Base-by-base conservation (phyloP, 2,113 vertebrate genomes). In the Raja brachyura region DNA sequence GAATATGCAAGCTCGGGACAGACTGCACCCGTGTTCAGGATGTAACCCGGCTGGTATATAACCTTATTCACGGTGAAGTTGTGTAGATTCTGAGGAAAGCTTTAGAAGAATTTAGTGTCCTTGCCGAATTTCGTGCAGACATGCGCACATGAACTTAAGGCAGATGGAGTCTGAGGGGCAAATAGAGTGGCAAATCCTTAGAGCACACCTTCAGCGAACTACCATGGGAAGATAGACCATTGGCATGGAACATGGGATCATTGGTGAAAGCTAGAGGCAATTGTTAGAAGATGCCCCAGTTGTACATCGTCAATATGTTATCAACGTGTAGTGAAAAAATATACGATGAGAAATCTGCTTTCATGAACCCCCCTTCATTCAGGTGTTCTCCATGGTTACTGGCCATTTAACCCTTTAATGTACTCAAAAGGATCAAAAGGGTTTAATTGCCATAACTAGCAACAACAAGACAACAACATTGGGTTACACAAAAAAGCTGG, bases 311-410 rank as follows among this genome's bases (percentile, higher is more conserved):
- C 39, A 90, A 90, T 90, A 90, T 68, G 63, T 90, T 90, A 90
- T 70, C 88, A 90, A 39, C 33, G 86, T 90, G 86, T 33, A 39
- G 86, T 39, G 63, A 61, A 90, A 68, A 61, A 68, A 90, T 68
- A 63, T 90, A 33, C n/a, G 61, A 16, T 90, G 63, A 90, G 88
- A 39, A 90, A 63, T 70, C 63, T 33, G 88, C 88, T 90, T 90
- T 90, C 88, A 68, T 70, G 63, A 90, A 90, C 63, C 31, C 88
- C 63, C 31, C 39, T 31, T 66, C 20, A 39, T 90, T 33, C 61
- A 68, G 86, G 86, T 66, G 39, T 68, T 18, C 86, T 68, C 61
- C 59, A 39, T 18, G 20, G n/a, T 68, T 28, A 20, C 13, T 20
- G 63, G 63, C 28, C 39, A 39, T 9, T 90, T 39, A 90, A 68